Conservation (phyloP, 2,888 invertebrate genomes). For the Pherbina coryleti region DNA sequence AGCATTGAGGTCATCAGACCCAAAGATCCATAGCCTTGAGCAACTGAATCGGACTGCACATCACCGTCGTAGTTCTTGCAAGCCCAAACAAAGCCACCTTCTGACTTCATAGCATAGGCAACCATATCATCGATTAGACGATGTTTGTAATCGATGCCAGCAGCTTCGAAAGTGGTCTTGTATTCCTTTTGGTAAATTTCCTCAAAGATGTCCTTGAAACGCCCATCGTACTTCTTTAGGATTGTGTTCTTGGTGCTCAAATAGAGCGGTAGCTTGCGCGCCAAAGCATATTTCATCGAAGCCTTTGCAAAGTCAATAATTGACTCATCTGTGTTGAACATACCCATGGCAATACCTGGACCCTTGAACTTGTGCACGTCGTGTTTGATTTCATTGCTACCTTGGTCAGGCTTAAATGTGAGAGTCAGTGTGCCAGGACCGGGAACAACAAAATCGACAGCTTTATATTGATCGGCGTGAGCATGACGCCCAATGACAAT, state of each 20-base stretch:
- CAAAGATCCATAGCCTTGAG: constrained; percentile 95
- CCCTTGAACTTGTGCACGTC: constrained; percentile 88
- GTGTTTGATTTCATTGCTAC: constrained; percentile 76
- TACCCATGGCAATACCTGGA: constrained; percentile 92
- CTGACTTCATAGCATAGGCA: constrained; percentile 96
- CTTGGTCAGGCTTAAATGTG: constrained; percentile 78
- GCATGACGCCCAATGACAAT: constrained; percentile 99
- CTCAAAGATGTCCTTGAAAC: constrained; percentile 97
- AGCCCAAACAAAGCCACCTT: constrained; percentile 99
- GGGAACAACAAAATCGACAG: constrained; percentile 96
- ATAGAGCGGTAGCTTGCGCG: constrained; percentile 88
- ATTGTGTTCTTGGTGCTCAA: constrained; percentile 98
- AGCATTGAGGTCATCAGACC: constrained; percentile 99
- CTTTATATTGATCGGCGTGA: constrained; percentile 97
- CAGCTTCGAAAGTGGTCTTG: constrained; percentile 84
- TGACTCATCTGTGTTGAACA: constrained; percentile 96
- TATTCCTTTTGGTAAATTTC: constrained; percentile 93
- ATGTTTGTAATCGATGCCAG: constrained; percentile 97
- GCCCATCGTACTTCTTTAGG: constrained; percentile 94
- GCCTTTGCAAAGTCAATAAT: constrained; percentile 94
- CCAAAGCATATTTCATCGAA: constrained; percentile 91
- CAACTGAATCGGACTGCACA: constrained; percentile 98
- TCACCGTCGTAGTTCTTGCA: constrained; percentile 99
- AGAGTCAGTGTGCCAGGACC: constrained; percentile 90
- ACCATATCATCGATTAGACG: constrained; percentile 99